These are phyloP conservation scores for Gambusia yucatana DNA, from an alignment of 2,797 vertebrate genomes.

Conservation along the genomic window DNA sequence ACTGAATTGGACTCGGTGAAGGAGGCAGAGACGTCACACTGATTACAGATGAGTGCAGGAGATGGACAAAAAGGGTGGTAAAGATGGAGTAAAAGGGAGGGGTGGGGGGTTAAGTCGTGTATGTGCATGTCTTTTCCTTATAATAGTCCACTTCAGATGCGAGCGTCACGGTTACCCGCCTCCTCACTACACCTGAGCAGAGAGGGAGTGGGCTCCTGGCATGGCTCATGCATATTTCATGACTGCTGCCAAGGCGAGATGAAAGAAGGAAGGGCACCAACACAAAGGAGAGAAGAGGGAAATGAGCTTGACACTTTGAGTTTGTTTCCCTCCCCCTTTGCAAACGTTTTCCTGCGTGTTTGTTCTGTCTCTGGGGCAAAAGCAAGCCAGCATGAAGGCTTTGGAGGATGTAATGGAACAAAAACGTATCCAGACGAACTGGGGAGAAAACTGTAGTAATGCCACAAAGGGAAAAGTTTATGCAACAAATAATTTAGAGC, in stretches of 20 bases:
- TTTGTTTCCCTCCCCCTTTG: constrained; percentile 5
- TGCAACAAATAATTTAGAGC: constrained; percentile 4
- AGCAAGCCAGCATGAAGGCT: constrained; percentile 45
- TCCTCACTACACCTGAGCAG: constrained; percentile 59
- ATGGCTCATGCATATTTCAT: constrained; percentile 79
- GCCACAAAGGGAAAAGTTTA: constrained; percentile 1
- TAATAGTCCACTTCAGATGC: constrained; percentile 71
- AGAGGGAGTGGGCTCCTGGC: constrained; percentile 68
- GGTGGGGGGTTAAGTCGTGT: constrained; percentile 40
- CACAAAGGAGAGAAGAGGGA: constrained; percentile 48
- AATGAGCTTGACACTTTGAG: constrained; percentile 54
- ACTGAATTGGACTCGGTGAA: constrained; percentile 55
- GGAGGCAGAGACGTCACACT: constrained; percentile 51
- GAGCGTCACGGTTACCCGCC: constrained; percentile 65
- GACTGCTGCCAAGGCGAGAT: constrained; percentile 49
- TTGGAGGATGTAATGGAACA: constrained; percentile 12
- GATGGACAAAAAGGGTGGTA: constrained; percentile 39
- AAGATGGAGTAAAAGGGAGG: neutral
- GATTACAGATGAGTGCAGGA: constrained; percentile 72
- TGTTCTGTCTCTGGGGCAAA: constrained; percentile 50
- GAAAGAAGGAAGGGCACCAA: constrained; percentile 64
- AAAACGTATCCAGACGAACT: constrained; percentile 13
- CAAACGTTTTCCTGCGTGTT: constrained; percentile 50
- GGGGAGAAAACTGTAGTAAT: constrained; percentile 11
- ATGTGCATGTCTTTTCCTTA: constrained; percentile 58